Evolutionary conservation across 2,888 invertebrate species (phyloP).

Genomic region (Tetrapedia diversipes): DNA sequence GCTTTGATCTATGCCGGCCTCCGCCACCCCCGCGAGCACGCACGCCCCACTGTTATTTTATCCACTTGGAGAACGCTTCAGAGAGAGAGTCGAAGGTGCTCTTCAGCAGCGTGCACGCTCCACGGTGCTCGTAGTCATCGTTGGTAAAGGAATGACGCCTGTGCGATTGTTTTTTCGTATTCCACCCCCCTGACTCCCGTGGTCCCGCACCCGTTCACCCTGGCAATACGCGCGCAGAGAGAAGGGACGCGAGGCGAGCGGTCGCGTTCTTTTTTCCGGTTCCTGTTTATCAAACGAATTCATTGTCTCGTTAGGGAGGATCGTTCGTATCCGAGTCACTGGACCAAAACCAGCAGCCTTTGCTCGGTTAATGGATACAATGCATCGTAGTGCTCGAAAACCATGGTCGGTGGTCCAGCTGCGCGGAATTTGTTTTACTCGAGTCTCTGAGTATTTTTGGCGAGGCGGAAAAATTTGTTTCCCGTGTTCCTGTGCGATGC

Average conservation of each 20-base stretch:
- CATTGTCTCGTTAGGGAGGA: constrained; percentile 52
- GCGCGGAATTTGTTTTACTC: too few relatives aligned
- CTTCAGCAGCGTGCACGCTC: constrained; percentile 67
- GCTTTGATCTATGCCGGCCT: constrained; percentile 82
- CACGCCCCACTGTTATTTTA: constrained; percentile 69
- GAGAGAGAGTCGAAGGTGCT: constrained; percentile 69
- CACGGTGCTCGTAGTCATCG: constrained; percentile 65
- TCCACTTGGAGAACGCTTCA: constrained; percentile 72
- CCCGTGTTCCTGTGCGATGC: too few relatives aligned
- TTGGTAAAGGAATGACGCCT: constrained; percentile 72
- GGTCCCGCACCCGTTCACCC: background rate
- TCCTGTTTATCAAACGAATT: constrained; percentile 57
- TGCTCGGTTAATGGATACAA: background rate
- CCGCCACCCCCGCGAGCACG: constrained; percentile 66
- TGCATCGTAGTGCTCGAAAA: too few relatives aligned
- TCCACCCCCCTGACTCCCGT: constrained; percentile 21
- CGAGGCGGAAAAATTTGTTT: too few relatives aligned
- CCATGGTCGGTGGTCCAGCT: too few relatives aligned
- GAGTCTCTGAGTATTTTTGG: too few relatives aligned
- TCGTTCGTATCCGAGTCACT: constrained; percentile 42
- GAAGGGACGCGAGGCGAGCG: constrained; percentile 12
- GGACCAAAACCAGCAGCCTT: constrained; percentile 49
- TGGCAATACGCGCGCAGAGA: background rate
- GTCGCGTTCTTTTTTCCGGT: constrained; percentile 49
- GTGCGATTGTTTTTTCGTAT: constrained; percentile 67